Conservation (phyloP, 30 jellyfish, hydroid and myxozoan species). For the Phacellophora camtschatica region DNA sequence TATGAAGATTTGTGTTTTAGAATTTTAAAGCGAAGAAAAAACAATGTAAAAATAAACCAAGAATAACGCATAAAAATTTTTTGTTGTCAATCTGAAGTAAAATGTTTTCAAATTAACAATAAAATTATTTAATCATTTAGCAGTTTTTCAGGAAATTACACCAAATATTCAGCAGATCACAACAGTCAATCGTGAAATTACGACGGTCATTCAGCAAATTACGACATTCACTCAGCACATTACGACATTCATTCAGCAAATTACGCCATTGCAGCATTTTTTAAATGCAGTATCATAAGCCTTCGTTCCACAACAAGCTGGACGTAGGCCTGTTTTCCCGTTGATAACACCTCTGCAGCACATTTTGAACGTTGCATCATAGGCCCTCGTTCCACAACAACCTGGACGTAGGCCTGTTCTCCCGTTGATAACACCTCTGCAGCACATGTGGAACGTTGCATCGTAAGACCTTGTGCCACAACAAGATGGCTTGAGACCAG, state of each 20-base stretch:
- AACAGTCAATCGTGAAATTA: too few relatives aligned
- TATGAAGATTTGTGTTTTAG: too few relatives aligned
- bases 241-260: background rate
- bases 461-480: background rate
- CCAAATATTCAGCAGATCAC: too few relatives aligned
- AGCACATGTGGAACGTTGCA: background rate
- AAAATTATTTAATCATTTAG: too few relatives aligned
- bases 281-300: background rate
- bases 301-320: slow-evolving; percentile 37
- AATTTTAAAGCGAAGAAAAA: too few relatives aligned
- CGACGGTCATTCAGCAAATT: too few relatives aligned
- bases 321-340: slow-evolving; percentile 6
- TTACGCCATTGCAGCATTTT: slow-evolving; percentile 24
- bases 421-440: background rate
- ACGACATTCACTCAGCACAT: too few relatives aligned
- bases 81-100: too few relatives aligned
- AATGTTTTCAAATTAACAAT: too few relatives aligned
- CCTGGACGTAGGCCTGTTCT: background rate
- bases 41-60: too few relatives aligned
- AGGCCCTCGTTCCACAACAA: background rate
- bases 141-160: too few relatives aligned
- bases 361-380: background rate
- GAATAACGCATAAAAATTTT: too few relatives aligned
- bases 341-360: background rate
- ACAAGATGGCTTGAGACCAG: background rate